Conservation (phyloP, 2,113 vertebrate genomes). For the Oenanthe melanoleuca region DNA sequence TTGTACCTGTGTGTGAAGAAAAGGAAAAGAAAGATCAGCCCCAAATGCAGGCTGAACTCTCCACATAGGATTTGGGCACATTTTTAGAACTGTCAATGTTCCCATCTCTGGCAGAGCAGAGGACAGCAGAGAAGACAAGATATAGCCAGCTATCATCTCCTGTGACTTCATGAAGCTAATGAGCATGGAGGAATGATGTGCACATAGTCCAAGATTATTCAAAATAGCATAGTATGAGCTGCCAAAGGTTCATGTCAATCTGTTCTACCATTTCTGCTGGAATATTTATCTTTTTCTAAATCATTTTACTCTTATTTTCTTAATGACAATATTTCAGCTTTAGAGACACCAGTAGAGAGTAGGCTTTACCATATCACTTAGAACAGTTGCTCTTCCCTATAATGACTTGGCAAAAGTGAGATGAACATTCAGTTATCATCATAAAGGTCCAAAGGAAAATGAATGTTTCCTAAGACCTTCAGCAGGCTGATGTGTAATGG, state of each 20-base stretch:
- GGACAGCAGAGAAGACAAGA: not conserved
- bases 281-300: not conserved
- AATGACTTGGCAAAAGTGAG: not conserved
- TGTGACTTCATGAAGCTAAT: not conserved
- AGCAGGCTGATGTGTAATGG: not conserved
- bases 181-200: not conserved
- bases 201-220: not conserved
- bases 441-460: not conserved
- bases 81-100: not conserved
- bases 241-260: not conserved
- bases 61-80: not conserved
- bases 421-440: not conserved
- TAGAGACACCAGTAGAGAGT: not conserved
- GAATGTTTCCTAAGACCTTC: not conserved
- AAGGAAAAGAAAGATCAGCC: not conserved
- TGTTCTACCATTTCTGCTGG: not conserved
- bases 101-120: not conserved
- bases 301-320: not conserved
- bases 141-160: not conserved
- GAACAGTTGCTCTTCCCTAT: not conserved
- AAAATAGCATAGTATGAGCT: not conserved
- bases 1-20: not conserved
- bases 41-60: not conserved
- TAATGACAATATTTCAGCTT: not conserved
- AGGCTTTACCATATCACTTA: not conserved